These are phyloP conservation scores for Tyto alba DNA, from an alignment of 2,113 vertebrate species.

Conservation along the genomic window DNA sequence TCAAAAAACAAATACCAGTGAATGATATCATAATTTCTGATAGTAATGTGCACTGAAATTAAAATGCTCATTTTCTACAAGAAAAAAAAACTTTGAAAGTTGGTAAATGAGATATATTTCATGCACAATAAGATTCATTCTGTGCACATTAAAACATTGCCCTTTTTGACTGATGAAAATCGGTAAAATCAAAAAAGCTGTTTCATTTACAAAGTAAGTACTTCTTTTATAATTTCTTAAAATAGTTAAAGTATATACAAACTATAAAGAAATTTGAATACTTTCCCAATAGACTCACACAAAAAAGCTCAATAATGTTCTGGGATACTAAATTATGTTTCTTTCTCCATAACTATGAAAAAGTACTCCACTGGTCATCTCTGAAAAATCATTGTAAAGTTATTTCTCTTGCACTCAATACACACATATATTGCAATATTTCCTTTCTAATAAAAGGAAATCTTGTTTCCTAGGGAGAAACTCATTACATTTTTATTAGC, in stretches of 20 bases:
- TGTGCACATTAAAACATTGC: constrained; percentile 8
- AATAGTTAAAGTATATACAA: not conserved
- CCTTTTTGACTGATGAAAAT: constrained; percentile 25
- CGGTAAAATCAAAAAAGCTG: not conserved
- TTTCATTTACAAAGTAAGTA: not conserved
- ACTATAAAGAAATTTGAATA: not conserved
- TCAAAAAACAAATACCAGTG: not conserved
- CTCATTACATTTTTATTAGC: not conserved
- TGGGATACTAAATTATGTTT: not conserved
- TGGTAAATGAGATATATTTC: constrained; percentile 48
- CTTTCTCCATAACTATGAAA: not conserved
- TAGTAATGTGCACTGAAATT: not conserved
- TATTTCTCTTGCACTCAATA: not conserved
- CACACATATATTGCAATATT: not conserved
- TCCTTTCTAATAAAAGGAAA: not conserved
- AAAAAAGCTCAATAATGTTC: not conserved
- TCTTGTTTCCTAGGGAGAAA: not conserved
- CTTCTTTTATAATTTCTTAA: not conserved
- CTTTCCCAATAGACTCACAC: not conserved
- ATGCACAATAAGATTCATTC: constrained; percentile 27
- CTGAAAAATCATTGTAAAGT: not conserved
- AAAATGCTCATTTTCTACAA: constrained; percentile 34
- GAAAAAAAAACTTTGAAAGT: not conserved
- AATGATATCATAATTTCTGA: not conserved
- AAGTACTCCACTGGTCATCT: not conserved